These are phyloP conservation scores for Gasterosteus nipponicus DNA, from an alignment of 2,113 vertebrate species.

Conservation along the genomic window DNA sequence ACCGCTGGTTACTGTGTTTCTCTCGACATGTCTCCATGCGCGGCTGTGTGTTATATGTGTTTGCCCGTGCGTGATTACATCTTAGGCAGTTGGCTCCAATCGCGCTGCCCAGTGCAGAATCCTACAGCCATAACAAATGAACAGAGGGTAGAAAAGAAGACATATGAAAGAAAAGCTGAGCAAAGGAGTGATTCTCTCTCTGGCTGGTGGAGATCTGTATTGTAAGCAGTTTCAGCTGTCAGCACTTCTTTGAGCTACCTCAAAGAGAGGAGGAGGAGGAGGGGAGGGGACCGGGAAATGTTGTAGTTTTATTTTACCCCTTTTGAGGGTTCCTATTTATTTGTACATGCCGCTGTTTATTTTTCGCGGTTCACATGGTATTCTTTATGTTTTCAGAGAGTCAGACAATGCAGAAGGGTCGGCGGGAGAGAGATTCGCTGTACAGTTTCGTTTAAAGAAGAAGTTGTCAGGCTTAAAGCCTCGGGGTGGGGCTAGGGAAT, in stretches of 20 bases:
- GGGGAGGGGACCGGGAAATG: slow-evolving; percentile 83
- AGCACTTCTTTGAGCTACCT: slow-evolving; percentile 86
- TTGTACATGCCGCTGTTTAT: slow-evolving; percentile 69
- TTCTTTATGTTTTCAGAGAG: slow-evolving; percentile 9
- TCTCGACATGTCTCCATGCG: slow-evolving; percentile 52
- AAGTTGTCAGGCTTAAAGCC: slow-evolving; percentile 68
- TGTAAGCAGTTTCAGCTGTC: slow-evolving; percentile 88
- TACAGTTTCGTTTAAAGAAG: slow-evolving; percentile 55
- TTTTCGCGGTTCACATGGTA: slow-evolving; percentile 46
- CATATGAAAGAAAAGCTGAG: slow-evolving; percentile 83
- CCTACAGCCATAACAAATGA: slow-evolving; percentile 81
- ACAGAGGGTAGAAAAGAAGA: slow-evolving; percentile 80
- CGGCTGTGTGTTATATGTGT: slow-evolving; percentile 32
- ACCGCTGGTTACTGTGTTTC: slow-evolving; percentile 60
- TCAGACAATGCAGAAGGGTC: slow-evolving; percentile 42
- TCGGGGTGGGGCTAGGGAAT: slow-evolving; percentile 66
- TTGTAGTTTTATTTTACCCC: slow-evolving; percentile 89
- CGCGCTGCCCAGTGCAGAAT: slow-evolving; percentile 82
- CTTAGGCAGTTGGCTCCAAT: slow-evolving; percentile 79
- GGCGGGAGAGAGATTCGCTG: slow-evolving; percentile 40
- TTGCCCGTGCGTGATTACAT: slow-evolving; percentile 57
- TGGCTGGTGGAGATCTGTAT: slow-evolving; percentile 80
- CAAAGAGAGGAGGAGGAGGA: slow-evolving; percentile 74
- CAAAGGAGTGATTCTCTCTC: slow-evolving; percentile 81
- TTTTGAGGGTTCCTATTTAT: slow-evolving; percentile 90